Evolutionary conservation across 2,113 vertebrate genomes (phyloP).

Genomic region (Dipodomys stephensi): DNA sequence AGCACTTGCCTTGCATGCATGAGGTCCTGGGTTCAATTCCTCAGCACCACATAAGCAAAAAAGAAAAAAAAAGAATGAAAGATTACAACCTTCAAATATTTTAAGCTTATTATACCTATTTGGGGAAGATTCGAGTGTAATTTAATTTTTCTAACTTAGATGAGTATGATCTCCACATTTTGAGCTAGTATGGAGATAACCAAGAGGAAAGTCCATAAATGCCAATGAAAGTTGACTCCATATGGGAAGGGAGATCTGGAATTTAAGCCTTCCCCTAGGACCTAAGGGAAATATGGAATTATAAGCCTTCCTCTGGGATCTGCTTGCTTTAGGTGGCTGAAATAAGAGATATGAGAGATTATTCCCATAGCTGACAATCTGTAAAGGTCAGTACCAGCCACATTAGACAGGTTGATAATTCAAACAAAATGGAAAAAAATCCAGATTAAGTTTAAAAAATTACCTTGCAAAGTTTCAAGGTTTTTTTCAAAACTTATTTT

Average conservation of each 20-base stretch:
- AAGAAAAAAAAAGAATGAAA: background rate
- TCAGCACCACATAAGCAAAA: too few species aligned
- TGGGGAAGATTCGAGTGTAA: background rate
- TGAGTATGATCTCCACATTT: background rate
- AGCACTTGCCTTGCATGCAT: too few species aligned
- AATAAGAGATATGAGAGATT: constrained; percentile 15
- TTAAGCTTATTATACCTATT: background rate
- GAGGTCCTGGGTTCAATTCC: too few species aligned
- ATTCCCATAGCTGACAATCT: background rate
- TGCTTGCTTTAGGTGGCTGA: constrained; percentile 20
- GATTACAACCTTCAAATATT: background rate
- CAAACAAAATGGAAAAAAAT: background rate
- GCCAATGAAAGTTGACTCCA: background rate
- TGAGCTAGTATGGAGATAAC: background rate
- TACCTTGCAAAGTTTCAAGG: constrained; percentile 1
- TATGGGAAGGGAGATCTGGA: background rate
- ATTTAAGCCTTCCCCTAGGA: background rate
- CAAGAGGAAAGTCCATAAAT: background rate
- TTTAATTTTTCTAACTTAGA: background rate
- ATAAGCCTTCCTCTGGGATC: background rate
- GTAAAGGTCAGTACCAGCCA: constrained; percentile 15
- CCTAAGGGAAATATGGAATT: constrained; percentile 33
- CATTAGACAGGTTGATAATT: constrained; percentile 22
- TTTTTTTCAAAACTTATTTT: constrained; percentile 5
- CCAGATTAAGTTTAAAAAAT: constrained; percentile 21